These are phyloP conservation scores for Salminus brasiliensis DNA, from an alignment of 2,113 vertebrate genomes.

Conservation along the genomic window DNA sequence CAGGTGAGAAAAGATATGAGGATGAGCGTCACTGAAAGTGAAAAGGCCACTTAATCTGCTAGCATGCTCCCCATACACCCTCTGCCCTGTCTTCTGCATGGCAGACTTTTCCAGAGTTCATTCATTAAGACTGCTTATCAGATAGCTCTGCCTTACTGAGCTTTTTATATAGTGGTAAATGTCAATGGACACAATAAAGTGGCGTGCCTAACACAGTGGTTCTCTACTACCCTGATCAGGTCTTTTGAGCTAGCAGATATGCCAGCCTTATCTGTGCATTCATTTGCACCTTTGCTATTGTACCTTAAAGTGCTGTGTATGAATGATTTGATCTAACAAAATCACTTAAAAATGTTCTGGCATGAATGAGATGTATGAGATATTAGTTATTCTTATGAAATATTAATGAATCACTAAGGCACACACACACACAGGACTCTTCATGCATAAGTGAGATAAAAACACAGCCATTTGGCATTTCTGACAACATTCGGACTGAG, in stretches of 20 bases:
- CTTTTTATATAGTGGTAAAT: constrained; percentile 51
- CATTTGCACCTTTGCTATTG: background rate
- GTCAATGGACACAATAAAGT: constrained; percentile 47
- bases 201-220: background rate
- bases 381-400: background rate
- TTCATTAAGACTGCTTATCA: constrained; percentile 45
- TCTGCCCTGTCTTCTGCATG: constrained; percentile 39
- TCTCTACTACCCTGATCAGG: background rate
- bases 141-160: constrained; percentile 39
- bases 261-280: background rate
- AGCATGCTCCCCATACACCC: background rate
- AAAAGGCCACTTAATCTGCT: constrained; percentile 64
- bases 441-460: constrained; percentile 4
- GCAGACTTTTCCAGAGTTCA: constrained; percentile 47
- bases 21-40: constrained; percentile 54
- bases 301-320: background rate
- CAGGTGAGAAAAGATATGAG: constrained; percentile 49
- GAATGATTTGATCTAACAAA: background rate
- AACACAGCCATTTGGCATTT: constrained; percentile 14
- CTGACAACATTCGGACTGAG: constrained; percentile 16
- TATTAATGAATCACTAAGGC: background rate
- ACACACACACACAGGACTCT: background rate
- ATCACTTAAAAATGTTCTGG: background rate
- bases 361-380: too few relatives aligned
- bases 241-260: background rate